Percentiles rank a stretch among this genome's conserved stretches.
phyloP scores from a whole-genome alignment of 2,113 vertebrate genomes.

The Bubo bubo region DNA sequence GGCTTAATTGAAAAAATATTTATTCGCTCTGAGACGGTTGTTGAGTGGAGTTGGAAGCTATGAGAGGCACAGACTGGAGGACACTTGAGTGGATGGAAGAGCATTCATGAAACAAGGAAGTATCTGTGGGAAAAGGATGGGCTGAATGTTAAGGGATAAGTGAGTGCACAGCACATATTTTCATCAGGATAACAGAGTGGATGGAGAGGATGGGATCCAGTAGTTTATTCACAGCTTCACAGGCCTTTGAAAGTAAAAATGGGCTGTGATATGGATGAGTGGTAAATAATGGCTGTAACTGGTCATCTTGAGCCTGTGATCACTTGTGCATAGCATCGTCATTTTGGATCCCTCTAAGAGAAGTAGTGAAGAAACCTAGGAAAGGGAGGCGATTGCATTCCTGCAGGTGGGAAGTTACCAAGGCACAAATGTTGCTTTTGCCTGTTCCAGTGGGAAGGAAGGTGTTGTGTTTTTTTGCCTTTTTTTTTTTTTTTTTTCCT shows the following conservation, averaged over 20 bases:
- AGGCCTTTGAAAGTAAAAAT: background rate
- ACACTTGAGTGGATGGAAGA: background rate
- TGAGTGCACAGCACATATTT: background rate
- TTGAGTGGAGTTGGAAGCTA: background rate
- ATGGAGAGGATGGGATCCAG: background rate
- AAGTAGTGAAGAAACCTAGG: background rate
- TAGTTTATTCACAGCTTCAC: background rate
- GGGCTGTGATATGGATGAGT: background rate
- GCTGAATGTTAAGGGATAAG: background rate
- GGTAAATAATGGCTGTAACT: background rate
- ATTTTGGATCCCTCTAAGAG: background rate
- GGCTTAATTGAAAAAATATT: background rate
- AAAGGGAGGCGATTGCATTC: background rate
- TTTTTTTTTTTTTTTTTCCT: background rate
- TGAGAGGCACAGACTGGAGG: background rate
- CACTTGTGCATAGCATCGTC: background rate
- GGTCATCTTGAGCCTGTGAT: background rate
- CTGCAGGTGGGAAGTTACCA: background rate
- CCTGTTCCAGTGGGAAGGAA: background rate
- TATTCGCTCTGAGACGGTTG: background rate
- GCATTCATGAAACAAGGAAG: background rate
- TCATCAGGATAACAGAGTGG: background rate
- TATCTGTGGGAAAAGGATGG: background rate
- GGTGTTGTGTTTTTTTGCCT: background rate
- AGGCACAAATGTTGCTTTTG: background rate